Percentiles rank a stretch among this genome's conserved stretches.
Evolutionary conservation across 2,888 invertebrate genomes (phyloP).

Genomic region (Harmothoe impar): DNA sequence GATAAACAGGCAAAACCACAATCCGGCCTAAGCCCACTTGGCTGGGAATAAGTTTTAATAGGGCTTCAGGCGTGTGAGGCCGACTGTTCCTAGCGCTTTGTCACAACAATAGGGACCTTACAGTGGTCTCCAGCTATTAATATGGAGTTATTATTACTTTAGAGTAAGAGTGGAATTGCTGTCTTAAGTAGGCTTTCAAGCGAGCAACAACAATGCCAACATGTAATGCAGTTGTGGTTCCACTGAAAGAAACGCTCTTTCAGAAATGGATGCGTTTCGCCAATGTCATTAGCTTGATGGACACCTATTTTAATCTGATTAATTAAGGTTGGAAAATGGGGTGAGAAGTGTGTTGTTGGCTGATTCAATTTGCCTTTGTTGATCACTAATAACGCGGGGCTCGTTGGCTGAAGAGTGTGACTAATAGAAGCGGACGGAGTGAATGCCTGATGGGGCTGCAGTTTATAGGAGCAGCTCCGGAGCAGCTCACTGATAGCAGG

Average conservation of each 20-base stretch:
- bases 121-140: not conserved
- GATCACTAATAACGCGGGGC: not conserved
- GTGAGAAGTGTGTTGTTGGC: conserved; percentile 3
- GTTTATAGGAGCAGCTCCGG: too few relatives aligned
- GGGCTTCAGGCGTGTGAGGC: not conserved
- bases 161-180: not conserved
- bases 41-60: not conserved
- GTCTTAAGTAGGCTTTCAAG: not conserved
- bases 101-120: not conserved
- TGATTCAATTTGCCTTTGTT: conserved; percentile 23
- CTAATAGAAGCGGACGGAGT: not conserved
- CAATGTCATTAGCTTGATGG: not conserved
- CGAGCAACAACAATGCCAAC: not conserved
- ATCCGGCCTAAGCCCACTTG: not conserved
- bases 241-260: not conserved
- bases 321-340: not conserved
- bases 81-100: not conserved
- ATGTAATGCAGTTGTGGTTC: not conserved
- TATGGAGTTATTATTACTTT: not conserved
- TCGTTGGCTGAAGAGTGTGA: not conserved
- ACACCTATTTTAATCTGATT: conserved; percentile 21
- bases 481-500: too few relatives aligned
- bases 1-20: not conserved
- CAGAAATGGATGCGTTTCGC: not conserved
- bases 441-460: not conserved